Base-by-base conservation (phyloP, 1,140 invertebrate genomes). In the Drosophila paulistorum region DNA sequence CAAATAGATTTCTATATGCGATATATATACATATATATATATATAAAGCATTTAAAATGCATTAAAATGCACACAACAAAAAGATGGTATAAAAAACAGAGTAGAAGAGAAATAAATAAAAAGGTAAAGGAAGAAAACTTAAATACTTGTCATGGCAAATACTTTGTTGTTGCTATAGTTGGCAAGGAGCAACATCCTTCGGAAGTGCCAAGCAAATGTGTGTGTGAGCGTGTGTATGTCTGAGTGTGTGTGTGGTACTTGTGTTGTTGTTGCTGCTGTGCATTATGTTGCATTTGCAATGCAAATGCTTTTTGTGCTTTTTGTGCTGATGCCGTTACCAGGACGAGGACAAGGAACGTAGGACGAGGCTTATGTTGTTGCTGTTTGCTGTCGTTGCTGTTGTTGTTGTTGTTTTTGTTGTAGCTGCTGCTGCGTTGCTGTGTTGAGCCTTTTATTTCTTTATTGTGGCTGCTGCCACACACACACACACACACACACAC, bases 281-380 rank as follows among this genome's bases (percentile, higher is more conserved):
- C 83, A 86, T 86, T 86, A 86, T 86, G 82, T 86, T 86, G 83
- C 82, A 86, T 86, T 86, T 86, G 82, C 82, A 86, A 71, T 86
- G 83, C 83, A 86, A 86, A 86, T 86, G 69, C 82, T 86, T 85
- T 62, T 86, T 86, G 82, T 82, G 76, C 79, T 82, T 87, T 85
- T 87, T 86, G 71, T 81, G 45, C 45, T 81, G 82, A 70, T 78
- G 68, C 65, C 74, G 70, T 76, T 71, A 57, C 57, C 60, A 55
- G 17, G 55, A 59, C 71, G 57, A 73, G 41, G 60, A 59, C 45
- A 57, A 65, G 20, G 17, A 54, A 66, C 59, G 42, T 51, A 70
- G 71, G 64, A 79, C 68, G 70, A 79, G 76, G 79, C 82, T 86
- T 87, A 74, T 81, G 77, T 67, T 77, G 58, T 60, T 60, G 60